Base-by-base conservation (phyloP, 1,140 invertebrate species). In the Latrodectus geometricus region DNA sequence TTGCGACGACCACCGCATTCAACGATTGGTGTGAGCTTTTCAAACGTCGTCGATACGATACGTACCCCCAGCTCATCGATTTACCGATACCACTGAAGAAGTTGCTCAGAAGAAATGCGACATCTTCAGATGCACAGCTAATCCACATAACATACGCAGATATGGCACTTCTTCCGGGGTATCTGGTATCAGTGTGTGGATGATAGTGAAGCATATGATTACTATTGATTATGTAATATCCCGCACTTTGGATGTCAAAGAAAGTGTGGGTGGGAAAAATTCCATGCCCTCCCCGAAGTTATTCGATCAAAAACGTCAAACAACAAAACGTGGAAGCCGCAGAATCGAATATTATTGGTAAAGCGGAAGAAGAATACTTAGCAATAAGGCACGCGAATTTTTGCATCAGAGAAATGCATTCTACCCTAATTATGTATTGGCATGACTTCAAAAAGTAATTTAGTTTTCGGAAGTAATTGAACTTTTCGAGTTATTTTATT, bases 191-290 rank as follows among this genome's bases (percentile, higher is more conserved):
- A 70, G 23, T 66, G n/a, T 49, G 76, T 49, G 48, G 23, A 23
- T 52, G 50, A 72, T 70, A 81, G 48, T 81, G 78, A 70, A 81
- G 78, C 78, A 81, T 81, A 81, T 81, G 78, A 81, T 81, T 81
- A 81, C 78, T 81, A 81, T 81, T 81, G 78, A 81, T 81, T 81
- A 81, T 70, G 78, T 81, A 81, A 81, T 81, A 81, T 81, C 50
- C 49, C 68, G 17, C 21, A 66, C 35, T 61, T 70, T 66, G n/a
- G 50, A 65, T 49, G 76, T 78, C 76, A 78, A 78, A 35, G 79
- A n/a, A 48, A 72, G 5, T 14, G 17, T 14, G 20, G 9, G 23
- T 14, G 20, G n/a, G 1, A 17, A 79, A 48, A 69, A 69, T 68
- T 17, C 35, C 14, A 54, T 21, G 8, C 74, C 50, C 54, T 20